Conservation (phyloP, 1,140 invertebrate species). For the Atta texana region DNA sequence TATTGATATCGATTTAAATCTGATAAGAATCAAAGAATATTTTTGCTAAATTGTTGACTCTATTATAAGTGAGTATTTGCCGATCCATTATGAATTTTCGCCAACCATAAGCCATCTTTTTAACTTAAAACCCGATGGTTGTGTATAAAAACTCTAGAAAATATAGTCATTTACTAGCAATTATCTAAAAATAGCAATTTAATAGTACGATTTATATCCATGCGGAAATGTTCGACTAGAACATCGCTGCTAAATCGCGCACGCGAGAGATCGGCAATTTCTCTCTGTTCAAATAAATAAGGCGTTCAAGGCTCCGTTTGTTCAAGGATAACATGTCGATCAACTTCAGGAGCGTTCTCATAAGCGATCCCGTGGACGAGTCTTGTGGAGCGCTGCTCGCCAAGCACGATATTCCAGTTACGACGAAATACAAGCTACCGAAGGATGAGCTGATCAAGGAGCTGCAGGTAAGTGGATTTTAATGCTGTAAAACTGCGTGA, state of each 20-base stretch:
- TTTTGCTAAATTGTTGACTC: not conserved
- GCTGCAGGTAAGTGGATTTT: conserved; percentile 89
- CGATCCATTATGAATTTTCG: not conserved
- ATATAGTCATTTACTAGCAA: not conserved
- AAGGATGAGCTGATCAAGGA: conserved; percentile 94
- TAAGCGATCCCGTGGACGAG: conserved; percentile 96
- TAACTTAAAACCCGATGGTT: not conserved
- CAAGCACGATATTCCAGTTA: conserved; percentile 92
- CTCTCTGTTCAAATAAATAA: conserved; percentile 35
- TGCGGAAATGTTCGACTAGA: not conserved
- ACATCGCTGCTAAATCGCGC: not conserved
- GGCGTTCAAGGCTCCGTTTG: conserved; percentile 26
- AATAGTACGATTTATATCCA: not conserved
- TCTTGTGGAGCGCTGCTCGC: conserved; percentile 93
- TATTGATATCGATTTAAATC: not conserved
- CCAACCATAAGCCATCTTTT: not conserved
- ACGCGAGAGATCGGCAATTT: not conserved
- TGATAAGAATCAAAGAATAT: not conserved
- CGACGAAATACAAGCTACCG: conserved; percentile 93
- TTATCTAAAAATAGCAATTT: not conserved
- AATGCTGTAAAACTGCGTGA: not conserved
- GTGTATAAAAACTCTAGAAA: not conserved
- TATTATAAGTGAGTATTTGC: not conserved
- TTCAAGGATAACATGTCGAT: conserved; percentile 83
- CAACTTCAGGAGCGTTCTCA: conserved; percentile 90